A percentile compares a stretch with the other conserved stretches of the same genome.
phyloP scores from a whole-genome alignment of 2,888 invertebrate genomes.

The Hoplodrina blanda region DNA sequence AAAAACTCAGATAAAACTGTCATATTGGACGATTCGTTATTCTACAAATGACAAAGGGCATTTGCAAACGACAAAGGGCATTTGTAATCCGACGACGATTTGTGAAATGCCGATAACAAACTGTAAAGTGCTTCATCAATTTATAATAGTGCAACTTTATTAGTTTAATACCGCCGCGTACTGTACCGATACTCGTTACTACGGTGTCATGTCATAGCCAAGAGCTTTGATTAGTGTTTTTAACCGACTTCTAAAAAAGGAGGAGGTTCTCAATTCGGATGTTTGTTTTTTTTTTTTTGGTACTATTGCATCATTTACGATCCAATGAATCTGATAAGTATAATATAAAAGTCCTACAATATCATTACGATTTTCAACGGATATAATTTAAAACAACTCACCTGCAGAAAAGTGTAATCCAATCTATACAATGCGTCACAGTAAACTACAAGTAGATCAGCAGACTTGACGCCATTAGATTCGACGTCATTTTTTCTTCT shows the following conservation, averaged over 20 bases:
- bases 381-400: slow-evolving; percentile 67
- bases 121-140: neutral
- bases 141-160: neutral
- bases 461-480: slow-evolving; percentile 55
- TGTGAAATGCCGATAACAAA: neutral
- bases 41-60: too few species aligned
- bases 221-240: too few species aligned
- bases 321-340: neutral
- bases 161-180: neutral
- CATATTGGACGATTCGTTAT: too few species aligned
- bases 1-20: slow-evolving; percentile 5
- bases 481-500: slow-evolving; percentile 44
- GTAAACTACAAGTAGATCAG: slow-evolving; percentile 90
- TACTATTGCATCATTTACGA: too few species aligned
- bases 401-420: slow-evolving; percentile 93
- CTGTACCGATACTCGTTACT: too few species aligned
- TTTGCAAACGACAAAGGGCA: neutral
- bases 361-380: neutral
- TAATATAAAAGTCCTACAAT: neutral
- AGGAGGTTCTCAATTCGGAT: too few species aligned
- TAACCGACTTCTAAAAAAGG: too few species aligned
- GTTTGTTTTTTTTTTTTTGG: too few species aligned
- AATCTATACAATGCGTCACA: slow-evolving; percentile 91
- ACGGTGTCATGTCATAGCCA: neutral
- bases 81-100: neutral